These are phyloP conservation scores for Scaptomyza reducta DNA, from an alignment of 2,888 invertebrate genomes.

Conservation along the genomic window DNA sequence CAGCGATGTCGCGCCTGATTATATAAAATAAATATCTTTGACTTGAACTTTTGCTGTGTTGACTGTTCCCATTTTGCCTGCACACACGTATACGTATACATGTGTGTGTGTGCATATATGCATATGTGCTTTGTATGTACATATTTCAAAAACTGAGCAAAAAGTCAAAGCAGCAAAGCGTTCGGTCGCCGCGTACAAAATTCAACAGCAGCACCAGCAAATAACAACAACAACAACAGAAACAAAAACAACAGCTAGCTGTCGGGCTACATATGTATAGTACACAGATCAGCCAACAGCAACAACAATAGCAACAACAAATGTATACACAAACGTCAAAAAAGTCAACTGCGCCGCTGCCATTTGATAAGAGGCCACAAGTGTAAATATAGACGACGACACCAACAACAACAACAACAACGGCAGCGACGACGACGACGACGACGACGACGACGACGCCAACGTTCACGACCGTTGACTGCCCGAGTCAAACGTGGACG, in stretches of 20 bases:
- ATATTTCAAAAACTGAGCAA: constrained; percentile 71
- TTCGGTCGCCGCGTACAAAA: constrained; percentile 78
- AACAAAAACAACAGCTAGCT: constrained; percentile 42
- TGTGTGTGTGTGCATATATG: background rate
- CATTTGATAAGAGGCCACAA: constrained; percentile 82
- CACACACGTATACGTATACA: constrained; percentile 13
- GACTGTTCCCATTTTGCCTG: constrained; percentile 76
- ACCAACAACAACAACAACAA: constrained; percentile 41
- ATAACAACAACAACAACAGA: constrained; percentile 38
- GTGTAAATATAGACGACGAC: constrained; percentile 80
- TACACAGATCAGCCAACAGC: constrained; percentile 73
- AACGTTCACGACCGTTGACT: constrained; percentile 78
- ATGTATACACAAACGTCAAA: constrained; percentile 74
- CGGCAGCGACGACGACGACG: constrained; percentile 13
- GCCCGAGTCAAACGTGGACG: constrained; percentile 60
- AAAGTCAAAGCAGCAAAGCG: constrained; percentile 77
- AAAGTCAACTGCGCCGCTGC: constrained; percentile 81
- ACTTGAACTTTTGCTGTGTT: constrained; percentile 71
- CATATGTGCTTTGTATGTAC: constrained; percentile 25
- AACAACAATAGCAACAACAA: constrained; percentile 54
- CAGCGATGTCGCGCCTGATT: constrained; percentile 67
- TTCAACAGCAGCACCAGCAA: constrained; percentile 70
- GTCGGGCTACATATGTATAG: constrained; percentile 62
- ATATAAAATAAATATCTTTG: constrained; percentile 68
- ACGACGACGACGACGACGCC: constrained; percentile 27